These are phyloP conservation scores for Sylvilagus bachmani DNA, from an alignment of 2,113 vertebrate species.

Conservation along the genomic window DNA sequence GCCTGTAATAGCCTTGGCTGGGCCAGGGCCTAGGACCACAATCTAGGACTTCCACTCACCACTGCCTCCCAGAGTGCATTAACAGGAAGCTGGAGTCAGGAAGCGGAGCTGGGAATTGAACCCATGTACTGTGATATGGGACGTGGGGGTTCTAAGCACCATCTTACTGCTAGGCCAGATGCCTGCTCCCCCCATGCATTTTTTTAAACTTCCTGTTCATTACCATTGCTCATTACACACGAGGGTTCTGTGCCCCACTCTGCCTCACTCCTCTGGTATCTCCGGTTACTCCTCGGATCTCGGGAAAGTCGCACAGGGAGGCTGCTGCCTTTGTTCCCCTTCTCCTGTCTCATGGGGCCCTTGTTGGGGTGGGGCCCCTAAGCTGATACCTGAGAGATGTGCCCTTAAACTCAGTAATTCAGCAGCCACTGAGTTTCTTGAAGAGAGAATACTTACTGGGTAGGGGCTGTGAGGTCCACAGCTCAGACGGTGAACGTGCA, in stretches of 20 bases:
- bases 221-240: not conserved
- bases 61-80: too few species aligned
- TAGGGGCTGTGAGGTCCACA: not conserved
- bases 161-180: too few species aligned
- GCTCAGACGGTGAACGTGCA: not conserved
- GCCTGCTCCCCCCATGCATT: not conserved
- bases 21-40: too few species aligned
- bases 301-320: not conserved
- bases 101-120: too few species aligned
- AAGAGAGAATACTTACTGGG: not conserved
- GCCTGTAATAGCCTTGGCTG: too few species aligned
- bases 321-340: not conserved
- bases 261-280: not conserved
- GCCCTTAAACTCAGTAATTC: slow-evolving; percentile 16
- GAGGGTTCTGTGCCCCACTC: not conserved
- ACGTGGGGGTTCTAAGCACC: too few species aligned
- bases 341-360: not conserved
- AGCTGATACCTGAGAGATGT: not conserved
- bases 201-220: slow-evolving; percentile 7
- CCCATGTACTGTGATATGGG: too few species aligned
- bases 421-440: not conserved
- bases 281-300: not conserved
- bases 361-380: not conserved
- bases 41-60: too few species aligned
- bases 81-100: too few species aligned